A percentile compares a stretch with the other conserved stretches of the same genome.
These are phyloP conservation scores for Galemys pyrenaicus DNA, from an alignment of 2,113 vertebrate genomes.

Conservation along the genomic window DNA sequence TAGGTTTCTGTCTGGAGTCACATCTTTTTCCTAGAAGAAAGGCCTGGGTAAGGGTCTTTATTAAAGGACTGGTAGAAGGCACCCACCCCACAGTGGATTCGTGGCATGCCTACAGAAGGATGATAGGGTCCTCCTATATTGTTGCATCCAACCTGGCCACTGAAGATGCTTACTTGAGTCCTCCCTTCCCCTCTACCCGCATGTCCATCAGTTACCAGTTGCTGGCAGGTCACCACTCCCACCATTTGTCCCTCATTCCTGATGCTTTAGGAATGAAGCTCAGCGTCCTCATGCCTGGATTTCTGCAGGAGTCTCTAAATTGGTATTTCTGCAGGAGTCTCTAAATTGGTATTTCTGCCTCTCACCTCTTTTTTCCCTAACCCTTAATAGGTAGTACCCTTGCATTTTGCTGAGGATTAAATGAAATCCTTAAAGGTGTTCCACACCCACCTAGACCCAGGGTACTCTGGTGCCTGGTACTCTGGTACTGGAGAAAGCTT, in stretches of 20 bases:
- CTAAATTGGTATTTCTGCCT: background rate
- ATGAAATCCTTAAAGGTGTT: no score
- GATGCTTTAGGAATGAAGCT: background rate
- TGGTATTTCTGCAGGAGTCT: no score
- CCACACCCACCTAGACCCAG: no score
- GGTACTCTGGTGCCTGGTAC: background rate
- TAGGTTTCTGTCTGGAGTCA: slow-evolving; percentile 92
- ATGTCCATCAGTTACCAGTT: background rate
- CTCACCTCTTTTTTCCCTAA: background rate
- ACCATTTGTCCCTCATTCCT: background rate
- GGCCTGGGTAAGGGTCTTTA: slow-evolving; percentile 46
- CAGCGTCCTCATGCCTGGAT: background rate
- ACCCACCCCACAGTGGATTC: no score
- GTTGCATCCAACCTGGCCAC: background rate
- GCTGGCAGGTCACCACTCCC: background rate
- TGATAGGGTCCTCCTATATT: fast-evolving
- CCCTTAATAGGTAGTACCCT: background rate
- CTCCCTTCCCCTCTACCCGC: background rate
- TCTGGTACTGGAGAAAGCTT: background rate
- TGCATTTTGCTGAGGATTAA: background rate
- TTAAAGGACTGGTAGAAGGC: background rate
- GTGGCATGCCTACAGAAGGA: background rate
- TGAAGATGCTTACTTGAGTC: background rate
- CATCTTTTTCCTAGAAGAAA: slow-evolving; percentile 92
- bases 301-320: background rate